Conservation (phyloP, 2,888 invertebrate species). For the Meliscaeva auricollis region DNA sequence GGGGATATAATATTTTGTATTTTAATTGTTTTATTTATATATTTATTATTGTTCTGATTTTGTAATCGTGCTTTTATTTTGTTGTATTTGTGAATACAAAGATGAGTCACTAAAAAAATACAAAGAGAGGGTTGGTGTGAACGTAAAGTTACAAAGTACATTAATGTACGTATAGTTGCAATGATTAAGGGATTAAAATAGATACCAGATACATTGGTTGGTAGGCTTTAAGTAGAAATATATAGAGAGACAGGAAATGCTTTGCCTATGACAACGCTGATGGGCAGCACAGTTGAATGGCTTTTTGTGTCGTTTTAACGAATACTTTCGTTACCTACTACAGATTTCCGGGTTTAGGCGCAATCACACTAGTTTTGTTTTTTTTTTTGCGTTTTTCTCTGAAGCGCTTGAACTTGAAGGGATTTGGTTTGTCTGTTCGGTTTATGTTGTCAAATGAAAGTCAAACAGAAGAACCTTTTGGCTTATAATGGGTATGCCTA, state of each 20-base stretch:
- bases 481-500: background rate
- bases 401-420: conserved; percentile 47
- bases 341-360: conserved; percentile 63
- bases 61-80: conserved; percentile 5
- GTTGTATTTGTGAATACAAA: no score
- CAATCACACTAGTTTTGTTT: conserved; percentile 43
- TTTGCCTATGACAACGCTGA: conserved; percentile 22
- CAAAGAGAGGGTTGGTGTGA: background rate
- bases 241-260: conserved; percentile 32
- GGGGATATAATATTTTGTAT: background rate
- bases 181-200: conserved; percentile 47
- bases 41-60: background rate
- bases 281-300: conserved; percentile 42
- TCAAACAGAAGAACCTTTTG: background rate
- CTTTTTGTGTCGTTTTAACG: conserved; percentile 23
- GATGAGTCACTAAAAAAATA: conserved; percentile 36
- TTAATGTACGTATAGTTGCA: conserved; percentile 10
- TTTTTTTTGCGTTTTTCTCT: background rate
- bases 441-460: conserved; percentile 28
- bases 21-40: conserved; percentile 16
- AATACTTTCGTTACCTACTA: background rate
- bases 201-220: conserved; percentile 15
- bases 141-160: background rate
- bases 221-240: conserved; percentile 3
- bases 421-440: conserved; percentile 30